Evolutionary conservation across 2,888 invertebrate genomes (phyloP).

Genomic region (Plebejus melissa): DNA sequence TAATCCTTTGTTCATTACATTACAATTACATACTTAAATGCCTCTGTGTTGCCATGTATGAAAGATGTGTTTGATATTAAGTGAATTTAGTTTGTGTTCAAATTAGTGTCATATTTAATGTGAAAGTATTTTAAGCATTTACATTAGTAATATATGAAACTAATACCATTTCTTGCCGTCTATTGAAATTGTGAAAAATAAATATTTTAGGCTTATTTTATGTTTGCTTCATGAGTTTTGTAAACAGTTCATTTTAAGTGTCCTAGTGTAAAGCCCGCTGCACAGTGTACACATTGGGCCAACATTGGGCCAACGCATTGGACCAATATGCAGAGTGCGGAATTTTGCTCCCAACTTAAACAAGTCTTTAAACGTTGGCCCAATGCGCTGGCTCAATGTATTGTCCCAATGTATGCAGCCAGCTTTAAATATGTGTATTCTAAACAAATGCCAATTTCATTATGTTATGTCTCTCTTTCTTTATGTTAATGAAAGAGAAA

Average conservation of each 20-base stretch:
- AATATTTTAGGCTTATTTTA: conserved; percentile 21
- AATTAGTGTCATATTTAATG: conserved; percentile 73
- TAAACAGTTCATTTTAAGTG: background rate
- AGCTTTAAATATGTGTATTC: too few relatives aligned
- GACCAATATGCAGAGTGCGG: background rate
- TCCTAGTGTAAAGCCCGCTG: background rate
- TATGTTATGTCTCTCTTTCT: background rate
- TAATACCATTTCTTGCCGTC: conserved; percentile 29
- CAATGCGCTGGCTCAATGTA: too few relatives aligned
- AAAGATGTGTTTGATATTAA: conserved; percentile 19
- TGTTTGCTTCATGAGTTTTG: background rate
- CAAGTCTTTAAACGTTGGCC: too few relatives aligned
- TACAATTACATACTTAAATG: background rate
- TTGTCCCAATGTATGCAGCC: too few relatives aligned
- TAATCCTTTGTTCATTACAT: too few relatives aligned
- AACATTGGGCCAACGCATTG: too few relatives aligned
- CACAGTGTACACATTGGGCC: too few relatives aligned
- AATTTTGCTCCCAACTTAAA: too few relatives aligned
- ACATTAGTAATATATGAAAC: conserved; percentile 19
- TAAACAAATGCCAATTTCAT: background rate
- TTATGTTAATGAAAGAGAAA: background rate
- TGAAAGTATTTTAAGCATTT: conserved; percentile 42
- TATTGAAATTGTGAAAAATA: conserved; percentile 21
- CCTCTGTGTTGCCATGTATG: conserved; percentile 29
- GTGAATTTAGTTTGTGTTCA: conserved; percentile 69